Base-by-base conservation (phyloP, 2,113 vertebrate species). In the Ariopsis seemanni region DNA sequence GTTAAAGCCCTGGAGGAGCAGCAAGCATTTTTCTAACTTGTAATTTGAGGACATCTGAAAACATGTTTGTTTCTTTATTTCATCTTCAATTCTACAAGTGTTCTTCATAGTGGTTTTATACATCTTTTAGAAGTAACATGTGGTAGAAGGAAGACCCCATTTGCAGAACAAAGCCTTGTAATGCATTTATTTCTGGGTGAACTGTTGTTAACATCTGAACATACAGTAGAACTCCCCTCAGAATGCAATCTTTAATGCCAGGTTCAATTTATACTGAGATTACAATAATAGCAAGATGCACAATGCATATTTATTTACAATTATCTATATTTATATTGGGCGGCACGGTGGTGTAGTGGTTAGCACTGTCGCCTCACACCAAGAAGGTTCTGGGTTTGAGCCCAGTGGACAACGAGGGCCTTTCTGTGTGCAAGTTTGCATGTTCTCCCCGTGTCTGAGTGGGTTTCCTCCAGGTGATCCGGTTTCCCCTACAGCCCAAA, bases 211-310 rank as follows among this genome's bases (percentile, higher is more conserved):
- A 85, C 60, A 22, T 85, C 69, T 89, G 83, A 71, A 89, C 17
- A 87, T 72, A 2, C 10, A 57, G 12, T 42, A 87, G n/a, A 85
- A 81, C 58, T 80, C 57, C 58, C 77, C 80, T 67, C 84, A n/a
- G 5, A 67, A 52, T 52, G 27, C 53, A 52, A 22, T 42, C 71
- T 85, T 50, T 85, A 72, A 84, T 79, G 83, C 14, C 83, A 85
- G n/a, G 9, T 63, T 85, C 87, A 85, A 82, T 90, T 83, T 86
- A 74, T 75, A 80, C 67, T 87, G 67, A 42, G 77, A 86, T 83
- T 52, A 83, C 83, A 79, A 75, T 86, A 22, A 87, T 50, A 42
- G 53, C 25, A 65, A 42, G 48, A 89, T 83, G 53, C 52, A 55
- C 27, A 85, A 34, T 62, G 63, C 15, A 12, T 57, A 69, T 50